phyloP scores from a whole-genome alignment of 2,888 invertebrate species.

The Tillus elongatus region DNA sequence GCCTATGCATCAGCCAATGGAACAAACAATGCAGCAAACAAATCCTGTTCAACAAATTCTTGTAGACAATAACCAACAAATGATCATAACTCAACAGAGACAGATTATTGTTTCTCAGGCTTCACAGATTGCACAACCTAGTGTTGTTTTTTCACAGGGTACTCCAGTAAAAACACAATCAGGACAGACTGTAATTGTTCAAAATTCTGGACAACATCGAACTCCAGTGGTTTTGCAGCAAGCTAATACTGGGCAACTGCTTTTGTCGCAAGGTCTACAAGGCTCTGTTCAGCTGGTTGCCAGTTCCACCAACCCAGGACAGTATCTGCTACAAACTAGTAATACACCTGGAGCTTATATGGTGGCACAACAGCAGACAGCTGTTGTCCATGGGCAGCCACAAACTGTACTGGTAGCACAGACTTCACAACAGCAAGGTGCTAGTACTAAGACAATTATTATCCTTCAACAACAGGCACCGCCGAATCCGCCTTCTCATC shows the following conservation, averaged over 20 bases:
- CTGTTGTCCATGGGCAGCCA: conserved; percentile 50
- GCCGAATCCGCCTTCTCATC: conserved; percentile 40
- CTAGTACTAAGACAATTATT: conserved; percentile 60
- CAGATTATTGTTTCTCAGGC: conserved; percentile 46
- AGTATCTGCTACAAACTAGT: conserved; percentile 45
- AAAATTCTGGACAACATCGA: conserved; percentile 34
- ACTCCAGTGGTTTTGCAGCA: conserved; percentile 35
- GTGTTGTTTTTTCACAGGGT: conserved; percentile 25
- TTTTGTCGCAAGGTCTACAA: conserved; percentile 37
- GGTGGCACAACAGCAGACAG: conserved; percentile 56
- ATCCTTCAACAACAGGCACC: conserved; percentile 53
- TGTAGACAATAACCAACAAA: conserved; percentile 38
- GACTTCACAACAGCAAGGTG: conserved; percentile 55
- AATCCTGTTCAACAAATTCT: conserved; percentile 31
- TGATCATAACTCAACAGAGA: conserved; percentile 40
- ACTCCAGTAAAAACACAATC: conserved; percentile 31
- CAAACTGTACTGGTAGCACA: conserved; percentile 60
- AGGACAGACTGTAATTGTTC: conserved; percentile 39
- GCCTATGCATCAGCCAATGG: conserved; percentile 16
- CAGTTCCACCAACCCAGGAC: conserved; percentile 38
- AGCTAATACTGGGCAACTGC: conserved; percentile 33
- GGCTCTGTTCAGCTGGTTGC: conserved; percentile 43
- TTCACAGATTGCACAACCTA: conserved; percentile 24
- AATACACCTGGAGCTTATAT: conserved; percentile 51
- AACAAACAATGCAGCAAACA: conserved; percentile 16